These are phyloP conservation scores for Meloidogyne floridensis DNA, from an alignment of 1,140 invertebrate genomes.

Conservation along the genomic window DNA sequence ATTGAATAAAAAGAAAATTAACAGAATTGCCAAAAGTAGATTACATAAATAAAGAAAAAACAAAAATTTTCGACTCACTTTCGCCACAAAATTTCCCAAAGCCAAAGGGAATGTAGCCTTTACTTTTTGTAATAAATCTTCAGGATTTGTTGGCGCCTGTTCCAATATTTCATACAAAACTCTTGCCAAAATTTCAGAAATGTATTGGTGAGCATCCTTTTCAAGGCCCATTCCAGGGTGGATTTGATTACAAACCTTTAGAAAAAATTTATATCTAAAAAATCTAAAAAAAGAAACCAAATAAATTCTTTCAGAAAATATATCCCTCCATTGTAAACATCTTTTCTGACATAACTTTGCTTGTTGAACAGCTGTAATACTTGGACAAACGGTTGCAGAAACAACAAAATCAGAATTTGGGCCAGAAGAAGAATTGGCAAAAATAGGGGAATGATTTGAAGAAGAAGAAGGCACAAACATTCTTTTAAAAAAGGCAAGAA, in stretches of 20 bases:
- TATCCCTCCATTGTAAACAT: not conserved
- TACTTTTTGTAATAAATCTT: constrained; percentile 45
- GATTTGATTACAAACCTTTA: constrained; percentile 42
- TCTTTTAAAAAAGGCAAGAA: not conserved
- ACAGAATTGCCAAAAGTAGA: constrained; percentile 23
- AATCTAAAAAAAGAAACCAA: not conserved
- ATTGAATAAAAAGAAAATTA: too few species aligned
- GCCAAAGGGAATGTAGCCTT: constrained; percentile 37
- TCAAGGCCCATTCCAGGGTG: constrained; percentile 49
- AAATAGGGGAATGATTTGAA: constrained; percentile 7
- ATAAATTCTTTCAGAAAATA: constrained; percentile 9
- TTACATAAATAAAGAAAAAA: too few species aligned
- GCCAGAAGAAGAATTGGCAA: constrained; percentile 3
- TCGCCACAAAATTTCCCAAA: constrained; percentile 41
- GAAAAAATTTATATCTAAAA: constrained; percentile 4
- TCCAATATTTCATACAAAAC: constrained; percentile 41
- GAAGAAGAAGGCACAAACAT: constrained; percentile 6
- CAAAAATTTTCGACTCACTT: constrained; percentile 24
- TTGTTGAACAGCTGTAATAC: constrained; percentile 6
- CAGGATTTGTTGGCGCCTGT: constrained; percentile 30
- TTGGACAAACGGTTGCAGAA: not conserved
- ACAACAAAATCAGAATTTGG: constrained; percentile 2
- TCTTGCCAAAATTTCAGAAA: constrained; percentile 42
- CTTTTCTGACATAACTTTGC: not conserved
- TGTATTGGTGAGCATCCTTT: constrained; percentile 37